Percentiles rank a stretch among this genome's conserved stretches.
These are phyloP conservation scores for Entomobrya multifasciata DNA, from an alignment of 2,888 invertebrate species.

Conservation along the genomic window DNA sequence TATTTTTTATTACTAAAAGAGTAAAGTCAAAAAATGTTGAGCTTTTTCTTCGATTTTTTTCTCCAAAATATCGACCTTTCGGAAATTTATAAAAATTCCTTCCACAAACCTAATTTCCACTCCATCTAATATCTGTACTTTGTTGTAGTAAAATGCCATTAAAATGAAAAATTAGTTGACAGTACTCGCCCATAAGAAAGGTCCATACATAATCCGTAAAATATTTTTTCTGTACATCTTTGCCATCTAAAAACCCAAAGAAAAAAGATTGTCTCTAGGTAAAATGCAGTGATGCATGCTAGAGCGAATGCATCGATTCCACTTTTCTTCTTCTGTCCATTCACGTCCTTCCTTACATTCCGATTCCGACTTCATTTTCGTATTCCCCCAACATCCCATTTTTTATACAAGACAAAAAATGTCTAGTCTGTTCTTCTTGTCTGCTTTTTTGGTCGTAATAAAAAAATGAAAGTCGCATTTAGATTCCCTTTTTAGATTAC, in stretches of 20 bases:
- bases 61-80: neutral
- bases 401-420: no score
- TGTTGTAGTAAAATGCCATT: neutral
- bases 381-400: neutral
- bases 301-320: neutral
- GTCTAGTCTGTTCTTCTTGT: no score
- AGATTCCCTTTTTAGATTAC: slow-evolving; percentile 23
- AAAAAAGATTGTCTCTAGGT: neutral
- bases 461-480: slow-evolving; percentile 13
- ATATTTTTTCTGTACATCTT: no score
- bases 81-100: neutral
- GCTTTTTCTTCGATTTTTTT: neutral
- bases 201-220: no score
- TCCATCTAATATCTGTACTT: neutral
- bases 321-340: neutral
- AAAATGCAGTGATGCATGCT: slow-evolving; percentile 46
- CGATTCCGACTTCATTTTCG: no score
- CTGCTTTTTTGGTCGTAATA: neutral
- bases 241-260: neutral
- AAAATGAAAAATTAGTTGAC: slow-evolving; percentile 10
- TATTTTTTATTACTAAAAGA: no score
- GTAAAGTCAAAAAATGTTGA: no score
- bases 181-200: neutral
- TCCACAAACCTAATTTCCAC: neutral
- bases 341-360: no score